phyloP scores from a whole-genome alignment of 2,888 invertebrate genomes.

The Eledona agricola region DNA sequence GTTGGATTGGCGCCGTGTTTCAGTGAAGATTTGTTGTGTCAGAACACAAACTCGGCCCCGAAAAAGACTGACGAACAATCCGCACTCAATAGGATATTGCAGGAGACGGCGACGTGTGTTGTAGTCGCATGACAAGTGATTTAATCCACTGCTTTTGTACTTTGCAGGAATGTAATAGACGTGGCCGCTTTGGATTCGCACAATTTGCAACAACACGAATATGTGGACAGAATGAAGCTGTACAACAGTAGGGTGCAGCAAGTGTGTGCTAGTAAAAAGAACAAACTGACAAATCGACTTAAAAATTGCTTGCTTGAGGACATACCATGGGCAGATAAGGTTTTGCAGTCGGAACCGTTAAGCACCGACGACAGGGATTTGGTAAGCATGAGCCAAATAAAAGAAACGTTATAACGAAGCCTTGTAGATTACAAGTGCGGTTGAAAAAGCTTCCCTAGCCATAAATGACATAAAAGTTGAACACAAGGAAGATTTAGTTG shows the following conservation, averaged over 20 bases:
- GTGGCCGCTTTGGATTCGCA: conserved; percentile 91
- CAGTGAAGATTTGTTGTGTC: conserved; percentile 73
- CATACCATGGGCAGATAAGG: conserved; percentile 77
- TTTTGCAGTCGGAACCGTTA: conserved; percentile 72
- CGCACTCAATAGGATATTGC: conserved; percentile 86
- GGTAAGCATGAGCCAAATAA: conserved; percentile 65
- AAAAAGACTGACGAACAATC: conserved; percentile 91
- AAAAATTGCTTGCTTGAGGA: conserved; percentile 72
- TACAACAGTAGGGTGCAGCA: conserved; percentile 70
- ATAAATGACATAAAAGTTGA: conserved; percentile 83
- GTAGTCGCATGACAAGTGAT: conserved; percentile 13
- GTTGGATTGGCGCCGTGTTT: conserved; percentile 38
- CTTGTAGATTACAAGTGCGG: conserved; percentile 75
- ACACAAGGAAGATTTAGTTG: conserved; percentile 89
- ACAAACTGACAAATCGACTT: conserved; percentile 57
- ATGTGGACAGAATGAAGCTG: conserved; percentile 80
- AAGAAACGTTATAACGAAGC: conserved; percentile 35
- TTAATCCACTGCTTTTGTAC: conserved; percentile 18
- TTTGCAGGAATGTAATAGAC: conserved; percentile 87
- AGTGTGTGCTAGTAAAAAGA: conserved; percentile 62
- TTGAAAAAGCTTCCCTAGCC: conserved; percentile 76
- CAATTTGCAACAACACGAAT: conserved; percentile 88
- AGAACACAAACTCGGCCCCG: conserved; percentile 71
- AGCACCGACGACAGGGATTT: conserved; percentile 71
- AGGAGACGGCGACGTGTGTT: conserved; percentile 88